A percentile compares a stretch with the other conserved stretches of the same genome.
Evolutionary conservation across 2,888 invertebrate genomes (phyloP).

Genomic region (Gandaritis pyraliata): DNA sequence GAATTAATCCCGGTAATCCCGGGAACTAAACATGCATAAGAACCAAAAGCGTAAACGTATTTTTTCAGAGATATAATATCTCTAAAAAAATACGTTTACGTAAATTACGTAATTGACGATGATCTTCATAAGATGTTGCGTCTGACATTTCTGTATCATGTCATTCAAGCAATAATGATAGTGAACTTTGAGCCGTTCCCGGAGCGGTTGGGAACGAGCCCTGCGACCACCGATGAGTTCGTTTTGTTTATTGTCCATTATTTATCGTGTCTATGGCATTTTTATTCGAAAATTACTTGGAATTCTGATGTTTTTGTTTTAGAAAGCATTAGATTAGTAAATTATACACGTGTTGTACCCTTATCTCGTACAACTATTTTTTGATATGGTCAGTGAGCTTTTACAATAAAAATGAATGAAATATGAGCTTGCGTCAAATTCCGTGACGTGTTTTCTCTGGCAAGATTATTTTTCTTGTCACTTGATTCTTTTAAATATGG

Average conservation of each 20-base stretch:
- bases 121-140: too few relatives aligned
- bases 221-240: slow-evolving; percentile 45
- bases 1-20: too few relatives aligned
- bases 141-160: too few relatives aligned
- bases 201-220: slow-evolving; percentile 21
- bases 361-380: slow-evolving; percentile 29
- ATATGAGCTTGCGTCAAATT: slow-evolving; percentile 18
- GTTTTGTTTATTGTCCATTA: slow-evolving; percentile 53
- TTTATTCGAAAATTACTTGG: slow-evolving; percentile 47
- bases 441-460: slow-evolving; percentile 4
- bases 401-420: slow-evolving; percentile 28
- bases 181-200: neutral
- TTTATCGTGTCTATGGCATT: slow-evolving; percentile 53
- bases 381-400: slow-evolving; percentile 26
- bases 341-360: slow-evolving; percentile 24
- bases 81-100: too few relatives aligned
- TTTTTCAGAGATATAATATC: too few relatives aligned
- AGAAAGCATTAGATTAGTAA: slow-evolving; percentile 33
- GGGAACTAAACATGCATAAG: too few relatives aligned
- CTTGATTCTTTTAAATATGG: too few relatives aligned
- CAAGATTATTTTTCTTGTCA: slow-evolving; percentile 1
- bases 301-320: slow-evolving; percentile 36
- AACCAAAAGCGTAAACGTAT: too few relatives aligned
- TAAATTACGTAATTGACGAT: too few relatives aligned
- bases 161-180: too few relatives aligned